Conservation (phyloP, 2,797 vertebrate genomes). For the Hippopotamyrus pictus region DNA sequence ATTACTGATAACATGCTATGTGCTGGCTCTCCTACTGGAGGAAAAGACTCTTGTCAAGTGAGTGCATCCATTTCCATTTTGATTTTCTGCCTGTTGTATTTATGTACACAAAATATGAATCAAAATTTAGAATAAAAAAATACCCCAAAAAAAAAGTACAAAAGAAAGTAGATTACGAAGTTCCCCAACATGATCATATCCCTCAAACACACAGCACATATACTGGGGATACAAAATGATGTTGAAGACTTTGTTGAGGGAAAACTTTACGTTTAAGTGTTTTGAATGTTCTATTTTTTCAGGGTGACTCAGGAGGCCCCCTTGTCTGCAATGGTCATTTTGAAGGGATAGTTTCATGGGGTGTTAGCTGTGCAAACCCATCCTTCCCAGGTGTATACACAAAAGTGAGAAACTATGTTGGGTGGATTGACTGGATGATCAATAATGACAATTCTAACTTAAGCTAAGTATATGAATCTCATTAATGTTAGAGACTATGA, state of each 20-base stretch:
- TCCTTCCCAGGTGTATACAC: conserved; percentile 69
- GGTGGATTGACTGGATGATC: conserved; percentile 56
- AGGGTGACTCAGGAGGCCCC: conserved; percentile 73
- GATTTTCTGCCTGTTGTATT: background rate
- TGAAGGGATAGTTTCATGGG: conserved; percentile 72
- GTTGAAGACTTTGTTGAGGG: background rate
- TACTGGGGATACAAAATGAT: background rate
- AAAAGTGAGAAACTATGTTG: conserved; percentile 58
- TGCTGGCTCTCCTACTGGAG: conserved; percentile 54
- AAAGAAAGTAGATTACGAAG: background rate
- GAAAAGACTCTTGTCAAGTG: conserved; percentile 69
- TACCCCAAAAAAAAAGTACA: background rate
- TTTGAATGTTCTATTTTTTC: conserved; percentile 21
- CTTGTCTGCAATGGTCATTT: conserved; percentile 59
- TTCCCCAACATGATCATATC: background rate
- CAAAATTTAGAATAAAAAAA: background rate
- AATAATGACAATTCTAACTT: conserved; percentile 32
- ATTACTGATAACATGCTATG: conserved; percentile 66
- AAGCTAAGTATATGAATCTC: background rate
- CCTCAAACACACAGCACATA: background rate
- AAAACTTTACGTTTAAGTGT: background rate
- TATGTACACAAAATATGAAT: background rate
- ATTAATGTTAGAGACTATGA: background rate
- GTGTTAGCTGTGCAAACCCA: conserved; percentile 60
- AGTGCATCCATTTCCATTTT: conserved; percentile 10